A percentile compares a stretch with the other conserved stretches of the same genome.
Evolutionary conservation across 1,140 invertebrate genomes (phyloP).

Genomic region (Pseudomyrmex cubaensis): DNA sequence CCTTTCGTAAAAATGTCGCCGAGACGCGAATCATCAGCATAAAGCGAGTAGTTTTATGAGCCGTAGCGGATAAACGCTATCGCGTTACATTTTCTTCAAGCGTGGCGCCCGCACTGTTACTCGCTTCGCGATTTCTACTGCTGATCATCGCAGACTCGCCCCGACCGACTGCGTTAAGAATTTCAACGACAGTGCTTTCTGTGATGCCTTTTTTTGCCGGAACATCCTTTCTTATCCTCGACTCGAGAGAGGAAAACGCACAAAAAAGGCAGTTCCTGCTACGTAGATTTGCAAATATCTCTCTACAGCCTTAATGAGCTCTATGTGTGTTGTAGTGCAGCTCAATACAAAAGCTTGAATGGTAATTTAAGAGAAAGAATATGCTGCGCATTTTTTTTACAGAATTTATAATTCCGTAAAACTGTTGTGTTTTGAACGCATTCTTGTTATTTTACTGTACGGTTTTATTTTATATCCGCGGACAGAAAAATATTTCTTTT

Average conservation of each 20-base stretch:
- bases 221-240: constrained; percentile 10
- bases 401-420: no score
- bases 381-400: not conserved
- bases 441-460: not conserved
- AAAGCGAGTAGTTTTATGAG: constrained; percentile 83
- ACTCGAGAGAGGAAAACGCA: not conserved
- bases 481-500: not conserved
- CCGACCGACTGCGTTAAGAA: constrained; percentile 43
- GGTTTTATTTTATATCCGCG: not conserved
- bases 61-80: constrained; percentile 80
- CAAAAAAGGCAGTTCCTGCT: constrained; percentile 7
- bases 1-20: constrained; percentile 77
- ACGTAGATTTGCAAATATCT: constrained; percentile 11
- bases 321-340: not conserved
- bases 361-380: not conserved
- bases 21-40: constrained; percentile 81
- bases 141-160: constrained; percentile 55
- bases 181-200: constrained; percentile 49
- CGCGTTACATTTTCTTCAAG: constrained; percentile 81
- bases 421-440: no score
- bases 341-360: constrained; percentile 28
- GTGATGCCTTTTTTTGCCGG: constrained; percentile 10
- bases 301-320: constrained; percentile 29
- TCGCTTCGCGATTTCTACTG: constrained; percentile 54
- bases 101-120: constrained; percentile 67